phyloP scores from a whole-genome alignment of 2,888 invertebrate species.

The Rhyacophila evoluta region DNA sequence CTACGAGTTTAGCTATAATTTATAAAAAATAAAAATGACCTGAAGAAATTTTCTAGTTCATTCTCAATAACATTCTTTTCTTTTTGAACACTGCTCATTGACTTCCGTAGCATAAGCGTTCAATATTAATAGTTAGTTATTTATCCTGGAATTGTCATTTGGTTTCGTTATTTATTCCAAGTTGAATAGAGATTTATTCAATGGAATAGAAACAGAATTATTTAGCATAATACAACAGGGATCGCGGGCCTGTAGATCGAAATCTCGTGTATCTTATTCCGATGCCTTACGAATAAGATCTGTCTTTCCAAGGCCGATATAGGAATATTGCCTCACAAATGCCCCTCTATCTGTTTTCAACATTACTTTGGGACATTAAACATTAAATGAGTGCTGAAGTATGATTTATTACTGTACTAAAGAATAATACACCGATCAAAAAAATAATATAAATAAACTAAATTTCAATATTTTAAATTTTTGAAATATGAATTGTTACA shows the following conservation, averaged over 20 bases:
- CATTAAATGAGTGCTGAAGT: not conserved
- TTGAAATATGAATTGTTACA: too few species aligned
- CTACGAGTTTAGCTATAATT: too few species aligned
- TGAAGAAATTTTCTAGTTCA: too few species aligned
- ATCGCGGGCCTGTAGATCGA: conserved; percentile 18
- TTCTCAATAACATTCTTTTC: too few species aligned
- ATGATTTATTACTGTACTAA: too few species aligned
- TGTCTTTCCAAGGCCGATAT: conserved; percentile 46
- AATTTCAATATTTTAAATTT: too few species aligned
- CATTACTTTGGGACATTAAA: conserved; percentile 4
- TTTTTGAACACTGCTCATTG: too few species aligned
- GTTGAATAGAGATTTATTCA: not conserved
- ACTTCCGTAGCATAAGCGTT: too few species aligned
- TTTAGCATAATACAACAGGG: conserved; percentile 23
- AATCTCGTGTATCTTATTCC: conserved; percentile 43
- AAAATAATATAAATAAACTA: too few species aligned
- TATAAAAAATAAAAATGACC: too few species aligned
- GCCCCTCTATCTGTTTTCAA: conserved; percentile 15
- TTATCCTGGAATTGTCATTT: not conserved
- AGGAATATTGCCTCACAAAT: conserved; percentile 39
- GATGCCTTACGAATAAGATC: conserved; percentile 49
- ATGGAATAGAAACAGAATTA: conserved; percentile 7
- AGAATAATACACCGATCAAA: too few species aligned
- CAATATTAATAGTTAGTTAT: not conserved
- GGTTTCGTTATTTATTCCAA: not conserved